Conservation (phyloP, 2,113 vertebrate species). For the Crotalus viridis region DNA sequence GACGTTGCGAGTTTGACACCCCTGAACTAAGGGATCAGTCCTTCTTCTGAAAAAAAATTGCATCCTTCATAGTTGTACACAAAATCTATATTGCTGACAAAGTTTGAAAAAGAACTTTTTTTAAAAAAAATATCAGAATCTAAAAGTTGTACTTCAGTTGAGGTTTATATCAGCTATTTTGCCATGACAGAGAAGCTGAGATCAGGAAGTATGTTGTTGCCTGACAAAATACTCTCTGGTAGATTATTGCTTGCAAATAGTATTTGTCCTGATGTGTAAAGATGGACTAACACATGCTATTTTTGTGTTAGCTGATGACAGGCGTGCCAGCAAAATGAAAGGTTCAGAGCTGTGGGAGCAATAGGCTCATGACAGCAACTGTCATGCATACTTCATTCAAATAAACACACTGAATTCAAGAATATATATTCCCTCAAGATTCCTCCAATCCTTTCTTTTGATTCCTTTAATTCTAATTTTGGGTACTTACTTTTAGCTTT, state of each 20-base stretch:
- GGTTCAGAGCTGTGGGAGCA: constrained; percentile 19
- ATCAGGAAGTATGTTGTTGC: neutral
- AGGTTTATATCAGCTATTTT: neutral
- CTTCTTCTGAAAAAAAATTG: neutral
- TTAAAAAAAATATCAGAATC: neutral
- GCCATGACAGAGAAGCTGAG: neutral
- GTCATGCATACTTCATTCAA: constrained; percentile 36
- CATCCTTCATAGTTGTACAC: neutral
- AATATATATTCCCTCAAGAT: constrained; percentile 50
- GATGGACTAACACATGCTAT: constrained; percentile 1
- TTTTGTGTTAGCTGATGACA: constrained; percentile 42
- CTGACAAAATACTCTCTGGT: constrained; percentile 10
- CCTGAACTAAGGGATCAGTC: neutral
- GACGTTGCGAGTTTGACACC: too few relatives aligned
- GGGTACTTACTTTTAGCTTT: neutral
- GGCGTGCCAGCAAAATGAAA: constrained; percentile 42
- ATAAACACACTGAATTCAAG: constrained; percentile 51
- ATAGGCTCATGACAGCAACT: constrained; percentile 38
- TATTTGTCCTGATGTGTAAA: constrained; percentile 49
- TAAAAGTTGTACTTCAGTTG: neutral
- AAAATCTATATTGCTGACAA: neutral
- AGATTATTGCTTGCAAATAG: constrained; percentile 28
- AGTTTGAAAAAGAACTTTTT: neutral
- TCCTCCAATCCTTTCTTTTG: constrained; percentile 32
- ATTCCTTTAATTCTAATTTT: constrained; percentile 17